A percentile compares a stretch with the other conserved stretches of the same genome.
These are phyloP conservation scores for Nasua narica DNA, from an alignment of 2,797 vertebrate genomes.

Conservation along the genomic window DNA sequence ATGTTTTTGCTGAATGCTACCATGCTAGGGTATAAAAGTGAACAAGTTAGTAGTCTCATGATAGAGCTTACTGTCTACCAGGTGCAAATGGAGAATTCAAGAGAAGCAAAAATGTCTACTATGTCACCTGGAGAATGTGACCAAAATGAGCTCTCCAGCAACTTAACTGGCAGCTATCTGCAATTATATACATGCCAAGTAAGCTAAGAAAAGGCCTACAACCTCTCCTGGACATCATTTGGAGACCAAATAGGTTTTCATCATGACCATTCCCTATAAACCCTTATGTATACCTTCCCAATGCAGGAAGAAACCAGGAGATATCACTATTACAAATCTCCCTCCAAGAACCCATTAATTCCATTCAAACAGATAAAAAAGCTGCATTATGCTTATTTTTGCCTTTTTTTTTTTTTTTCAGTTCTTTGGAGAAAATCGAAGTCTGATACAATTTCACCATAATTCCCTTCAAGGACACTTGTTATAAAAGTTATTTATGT, in stretches of 20 bases:
- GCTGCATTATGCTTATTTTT: not conserved
- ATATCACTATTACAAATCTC: not conserved
- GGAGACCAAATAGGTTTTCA: not conserved
- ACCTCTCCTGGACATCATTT: not conserved
- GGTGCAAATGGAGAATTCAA: not conserved
- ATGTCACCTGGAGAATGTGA: not conserved
- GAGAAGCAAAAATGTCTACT: not conserved
- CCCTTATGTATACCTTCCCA: not conserved
- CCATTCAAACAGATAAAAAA: not conserved
- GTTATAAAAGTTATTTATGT: not conserved
- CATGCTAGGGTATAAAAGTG: not conserved
- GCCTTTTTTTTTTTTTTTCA: not conserved
- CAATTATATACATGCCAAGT: not conserved
- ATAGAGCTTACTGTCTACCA: not conserved
- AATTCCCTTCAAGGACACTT: constrained; percentile 14
- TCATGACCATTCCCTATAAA: not conserved
- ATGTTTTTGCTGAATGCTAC: not conserved
- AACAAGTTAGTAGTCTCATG: not conserved
- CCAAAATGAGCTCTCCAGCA: not conserved
- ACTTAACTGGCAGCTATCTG: not conserved
- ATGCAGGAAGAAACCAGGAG: not conserved
- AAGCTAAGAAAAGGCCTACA: not conserved
- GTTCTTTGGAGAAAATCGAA: not conserved
- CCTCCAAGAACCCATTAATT: not conserved
- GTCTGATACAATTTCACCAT: not conserved